Conservation (phyloP, 2,888 invertebrate genomes). For the Subacronicta megacephala region DNA sequence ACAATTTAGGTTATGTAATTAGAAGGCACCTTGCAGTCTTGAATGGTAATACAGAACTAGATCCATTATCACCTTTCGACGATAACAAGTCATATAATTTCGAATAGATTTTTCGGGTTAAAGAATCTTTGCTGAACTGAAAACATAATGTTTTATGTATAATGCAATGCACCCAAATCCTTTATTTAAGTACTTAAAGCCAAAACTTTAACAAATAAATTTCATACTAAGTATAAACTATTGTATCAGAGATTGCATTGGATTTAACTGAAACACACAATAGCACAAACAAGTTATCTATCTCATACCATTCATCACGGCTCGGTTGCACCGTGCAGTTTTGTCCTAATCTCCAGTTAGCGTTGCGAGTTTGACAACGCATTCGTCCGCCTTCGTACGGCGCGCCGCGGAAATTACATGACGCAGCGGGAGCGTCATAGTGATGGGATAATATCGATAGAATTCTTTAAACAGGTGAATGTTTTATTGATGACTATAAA, state of each 20-base stretch:
- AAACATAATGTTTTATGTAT: no score
- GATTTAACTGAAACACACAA: conserved; percentile 6
- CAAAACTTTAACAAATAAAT: background rate
- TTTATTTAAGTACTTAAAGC: no score
- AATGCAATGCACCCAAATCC: no score
- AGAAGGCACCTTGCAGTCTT: no score
- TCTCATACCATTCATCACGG: conserved; percentile 41
- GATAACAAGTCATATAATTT: no score
- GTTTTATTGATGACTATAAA: background rate
- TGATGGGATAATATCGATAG: conserved; percentile 28
- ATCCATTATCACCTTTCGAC: no score
- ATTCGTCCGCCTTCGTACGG: conserved; percentile 64
- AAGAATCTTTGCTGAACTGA: no score
- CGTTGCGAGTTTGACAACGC: conserved; percentile 67
- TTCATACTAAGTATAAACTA: background rate
- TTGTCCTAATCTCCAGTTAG: conserved; percentile 52
- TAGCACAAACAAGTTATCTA: background rate
- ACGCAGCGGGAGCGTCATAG: conserved; percentile 59
- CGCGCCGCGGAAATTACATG: conserved; percentile 77
- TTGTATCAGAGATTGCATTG: background rate
- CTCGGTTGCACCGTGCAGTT: conserved; percentile 51
- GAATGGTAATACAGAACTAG: no score
- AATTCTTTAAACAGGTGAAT: conserved; percentile 4
- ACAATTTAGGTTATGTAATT: no score
- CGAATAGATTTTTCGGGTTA: no score